Evolutionary conservation across 2,888 invertebrate species (phyloP).

Genomic region (Neocrepidodera transversa): DNA sequence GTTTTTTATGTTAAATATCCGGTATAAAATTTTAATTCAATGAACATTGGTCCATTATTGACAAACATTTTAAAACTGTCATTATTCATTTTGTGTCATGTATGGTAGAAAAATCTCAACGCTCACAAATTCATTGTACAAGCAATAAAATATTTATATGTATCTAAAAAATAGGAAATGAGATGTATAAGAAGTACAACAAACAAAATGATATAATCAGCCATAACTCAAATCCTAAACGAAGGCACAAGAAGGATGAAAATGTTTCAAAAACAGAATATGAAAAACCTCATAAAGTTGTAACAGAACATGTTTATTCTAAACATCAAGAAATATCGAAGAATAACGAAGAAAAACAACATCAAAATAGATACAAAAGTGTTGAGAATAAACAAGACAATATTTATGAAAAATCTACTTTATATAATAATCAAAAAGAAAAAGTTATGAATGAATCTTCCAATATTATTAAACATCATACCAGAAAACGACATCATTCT

Average conservation of each 20-base stretch:
- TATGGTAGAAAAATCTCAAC: not conserved
- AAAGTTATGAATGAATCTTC: no score
- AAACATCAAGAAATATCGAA: not conserved
- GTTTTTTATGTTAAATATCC: no score
- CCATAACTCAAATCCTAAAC: not conserved
- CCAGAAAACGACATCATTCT: conserved; percentile 6
- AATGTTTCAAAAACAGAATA: not conserved
- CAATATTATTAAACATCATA: no score
- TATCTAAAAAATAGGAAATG: conserved; percentile 2
- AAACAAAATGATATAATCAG: conserved; percentile 1
- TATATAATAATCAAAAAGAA: not conserved
- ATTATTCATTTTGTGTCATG: conserved; percentile 5
- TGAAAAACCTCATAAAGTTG: not conserved
- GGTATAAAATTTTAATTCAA: no score
- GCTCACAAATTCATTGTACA: not conserved
- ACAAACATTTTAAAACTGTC: no score
- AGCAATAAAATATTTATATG: not conserved
- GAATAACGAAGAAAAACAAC: conserved; percentile 1
- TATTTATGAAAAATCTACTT: no score
- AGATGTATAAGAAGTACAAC: conserved; percentile 22
- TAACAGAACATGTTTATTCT: not conserved
- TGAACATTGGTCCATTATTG: no score
- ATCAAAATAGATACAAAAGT: conserved; percentile 7
- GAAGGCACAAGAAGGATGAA: not conserved
- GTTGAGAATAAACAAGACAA: no score